These are phyloP conservation scores for Eurytoma adleriae DNA, from an alignment of 2,888 invertebrate species.

Conservation along the genomic window DNA sequence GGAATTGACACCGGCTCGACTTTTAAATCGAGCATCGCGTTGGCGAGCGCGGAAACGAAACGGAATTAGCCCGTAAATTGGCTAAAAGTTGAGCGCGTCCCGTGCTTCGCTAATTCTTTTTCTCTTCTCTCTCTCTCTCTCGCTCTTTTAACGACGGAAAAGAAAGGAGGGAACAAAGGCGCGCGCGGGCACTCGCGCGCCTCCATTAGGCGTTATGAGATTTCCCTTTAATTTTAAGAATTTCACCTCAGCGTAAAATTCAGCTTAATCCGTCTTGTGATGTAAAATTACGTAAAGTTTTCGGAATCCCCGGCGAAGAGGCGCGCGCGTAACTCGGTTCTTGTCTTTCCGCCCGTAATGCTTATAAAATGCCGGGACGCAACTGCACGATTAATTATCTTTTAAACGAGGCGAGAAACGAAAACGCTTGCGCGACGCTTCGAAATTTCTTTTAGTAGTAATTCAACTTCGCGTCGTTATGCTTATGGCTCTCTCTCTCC, in stretches of 20 bases:
- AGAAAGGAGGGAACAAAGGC: conserved; percentile 22
- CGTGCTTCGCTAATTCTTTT: neutral
- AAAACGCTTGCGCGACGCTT: too few relatives aligned
- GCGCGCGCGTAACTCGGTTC: conserved; percentile 9
- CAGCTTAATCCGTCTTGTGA: neutral
- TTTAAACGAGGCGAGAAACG: too few relatives aligned
- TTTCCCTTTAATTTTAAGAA: conserved; percentile 27
- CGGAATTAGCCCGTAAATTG: neutral
- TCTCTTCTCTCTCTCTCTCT: neutral
- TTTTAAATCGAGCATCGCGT: conserved; percentile 9
- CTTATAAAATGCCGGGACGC: too few relatives aligned
- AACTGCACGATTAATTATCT: too few relatives aligned
- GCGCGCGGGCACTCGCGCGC: neutral
- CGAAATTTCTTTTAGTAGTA: too few relatives aligned
- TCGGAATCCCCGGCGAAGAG: neutral
- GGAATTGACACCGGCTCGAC: neutral
- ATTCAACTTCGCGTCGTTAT: too few relatives aligned
- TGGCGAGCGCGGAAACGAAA: neutral
- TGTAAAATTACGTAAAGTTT: conserved; percentile 32
- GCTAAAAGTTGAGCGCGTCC: neutral
- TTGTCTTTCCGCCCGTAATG: neutral
- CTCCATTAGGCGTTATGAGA: conserved; percentile 7
- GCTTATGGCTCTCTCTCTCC: too few relatives aligned
- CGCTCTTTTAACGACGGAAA: neutral
- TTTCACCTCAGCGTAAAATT: conserved; percentile 22